Evolutionary conservation across 2,113 vertebrate species (phyloP).

Genomic region (Cyanocitta stelleri): DNA sequence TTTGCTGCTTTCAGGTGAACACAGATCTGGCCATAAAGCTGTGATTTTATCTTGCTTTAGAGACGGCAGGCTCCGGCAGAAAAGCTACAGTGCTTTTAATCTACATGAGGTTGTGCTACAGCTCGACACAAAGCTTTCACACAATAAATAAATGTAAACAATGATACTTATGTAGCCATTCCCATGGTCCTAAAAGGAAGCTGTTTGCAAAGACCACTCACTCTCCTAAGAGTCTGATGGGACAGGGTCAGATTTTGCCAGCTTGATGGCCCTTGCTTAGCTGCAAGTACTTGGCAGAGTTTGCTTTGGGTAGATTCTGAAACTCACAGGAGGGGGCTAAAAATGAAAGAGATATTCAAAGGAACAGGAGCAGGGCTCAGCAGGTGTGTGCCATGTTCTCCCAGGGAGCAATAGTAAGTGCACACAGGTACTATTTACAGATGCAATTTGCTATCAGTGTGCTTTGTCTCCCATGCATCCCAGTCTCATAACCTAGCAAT

Average conservation of each 20-base stretch:
- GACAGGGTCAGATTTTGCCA: neutral
- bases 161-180: neutral
- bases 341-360: neutral
- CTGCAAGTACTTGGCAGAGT: neutral
- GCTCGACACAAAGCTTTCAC: neutral
- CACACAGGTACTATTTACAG: neutral
- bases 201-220: neutral
- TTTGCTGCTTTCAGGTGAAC: neutral
- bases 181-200: neutral
- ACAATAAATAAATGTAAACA: neutral
- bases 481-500: neutral
- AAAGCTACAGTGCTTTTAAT: neutral
- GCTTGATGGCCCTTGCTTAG: neutral
- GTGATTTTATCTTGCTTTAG: neutral
- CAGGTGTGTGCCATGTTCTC: neutral
- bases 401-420: neutral
- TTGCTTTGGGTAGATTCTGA: neutral
- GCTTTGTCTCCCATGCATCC: neutral
- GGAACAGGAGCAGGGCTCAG: rapidly evolving
- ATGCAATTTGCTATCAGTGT: neutral
- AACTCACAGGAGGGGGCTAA: neutral
- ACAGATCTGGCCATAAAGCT: neutral
- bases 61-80: neutral
- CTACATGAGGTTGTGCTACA: neutral
- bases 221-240: neutral